Evolutionary conservation across 2,113 vertebrate species (phyloP).

Genomic region (Chaetodon trifascialis): DNA sequence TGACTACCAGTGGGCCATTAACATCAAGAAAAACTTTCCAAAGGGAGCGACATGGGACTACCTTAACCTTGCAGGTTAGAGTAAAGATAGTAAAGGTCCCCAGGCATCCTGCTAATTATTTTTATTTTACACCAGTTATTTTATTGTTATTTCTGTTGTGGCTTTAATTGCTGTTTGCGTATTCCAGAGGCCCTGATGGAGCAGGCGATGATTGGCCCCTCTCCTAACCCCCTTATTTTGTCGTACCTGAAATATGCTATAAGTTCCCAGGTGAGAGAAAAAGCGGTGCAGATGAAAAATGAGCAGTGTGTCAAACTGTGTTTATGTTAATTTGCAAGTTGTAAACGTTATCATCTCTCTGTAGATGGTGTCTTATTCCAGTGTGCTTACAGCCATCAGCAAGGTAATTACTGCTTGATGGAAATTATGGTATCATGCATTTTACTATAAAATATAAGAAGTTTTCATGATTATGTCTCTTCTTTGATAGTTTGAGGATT

Average conservation of each 20-base stretch:
- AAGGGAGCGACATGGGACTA: constrained; percentile 98
- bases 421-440: background rate
- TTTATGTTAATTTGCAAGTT: background rate
- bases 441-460: background rate
- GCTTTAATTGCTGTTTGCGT: constrained; percentile 20
- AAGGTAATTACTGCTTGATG: constrained; percentile 86
- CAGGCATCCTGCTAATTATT: background rate
- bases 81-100: background rate
- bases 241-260: constrained; percentile 98
- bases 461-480: constrained; percentile 4
- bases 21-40: constrained; percentile 97
- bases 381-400: constrained; percentile 93
- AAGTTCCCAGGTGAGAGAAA: constrained; percentile 93
- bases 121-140: background rate
- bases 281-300: background rate
- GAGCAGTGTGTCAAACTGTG: background rate
- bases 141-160: background rate
- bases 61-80: constrained; percentile 93
- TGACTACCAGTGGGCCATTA: constrained; percentile 97
- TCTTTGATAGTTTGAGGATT: constrained; percentile 92
- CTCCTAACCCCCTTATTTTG: constrained; percentile 96
- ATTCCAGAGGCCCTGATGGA: constrained; percentile 94
- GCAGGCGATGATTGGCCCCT: constrained; percentile 97
- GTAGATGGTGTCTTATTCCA: constrained; percentile 99
- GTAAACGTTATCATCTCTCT: background rate